Evolutionary conservation across 2,888 invertebrate genomes (phyloP).

Genomic region (Eilema griseolum): DNA sequence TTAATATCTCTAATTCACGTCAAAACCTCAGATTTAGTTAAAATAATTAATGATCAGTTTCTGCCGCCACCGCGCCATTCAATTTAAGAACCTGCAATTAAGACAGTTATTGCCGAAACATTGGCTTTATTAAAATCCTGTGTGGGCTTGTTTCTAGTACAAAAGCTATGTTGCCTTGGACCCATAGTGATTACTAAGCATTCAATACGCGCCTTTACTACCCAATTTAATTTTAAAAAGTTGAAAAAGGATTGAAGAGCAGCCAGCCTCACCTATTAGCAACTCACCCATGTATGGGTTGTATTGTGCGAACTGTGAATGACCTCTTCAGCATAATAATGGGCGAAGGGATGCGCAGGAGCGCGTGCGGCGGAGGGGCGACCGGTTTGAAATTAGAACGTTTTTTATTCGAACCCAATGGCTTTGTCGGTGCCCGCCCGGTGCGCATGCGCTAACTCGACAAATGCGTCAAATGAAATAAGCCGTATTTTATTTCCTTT

Average conservation of each 20-base stretch:
- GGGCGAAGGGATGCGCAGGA: slow-evolving; percentile 84
- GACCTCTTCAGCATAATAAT: slow-evolving; percentile 86
- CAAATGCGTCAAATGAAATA: slow-evolving; percentile 85
- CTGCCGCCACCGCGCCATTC: slow-evolving; percentile 25
- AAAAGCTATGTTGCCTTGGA: slow-evolving; percentile 42
- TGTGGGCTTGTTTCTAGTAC: slow-evolving; percentile 43
- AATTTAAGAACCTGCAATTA: slow-evolving; percentile 28
- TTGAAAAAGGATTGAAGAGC: slow-evolving; percentile 61
- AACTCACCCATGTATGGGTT: slow-evolving; percentile 69
- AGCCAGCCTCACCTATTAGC: slow-evolving; percentile 73
- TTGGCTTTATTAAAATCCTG: slow-evolving; percentile 36
- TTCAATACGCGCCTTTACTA: slow-evolving; percentile 30
- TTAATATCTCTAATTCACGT: slow-evolving; percentile 29
- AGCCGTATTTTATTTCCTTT: slow-evolving; percentile 83
- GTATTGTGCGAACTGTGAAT: slow-evolving; percentile 86
- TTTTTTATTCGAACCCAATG: slow-evolving; percentile 75
- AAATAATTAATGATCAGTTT: slow-evolving; percentile 41
- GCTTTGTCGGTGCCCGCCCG: slow-evolving; percentile 85
- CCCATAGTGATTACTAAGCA: slow-evolving; percentile 33
- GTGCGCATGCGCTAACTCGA: slow-evolving; percentile 85
- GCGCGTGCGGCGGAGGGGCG: slow-evolving; percentile 82
- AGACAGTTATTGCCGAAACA: slow-evolving; percentile 37
- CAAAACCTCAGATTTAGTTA: slow-evolving; percentile 24
- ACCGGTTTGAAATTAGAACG: slow-evolving; percentile 87
- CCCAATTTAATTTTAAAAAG: slow-evolving; percentile 38